These are phyloP conservation scores for Pseudococcus viburni DNA, from an alignment of 2,888 invertebrate genomes.

Conservation along the genomic window DNA sequence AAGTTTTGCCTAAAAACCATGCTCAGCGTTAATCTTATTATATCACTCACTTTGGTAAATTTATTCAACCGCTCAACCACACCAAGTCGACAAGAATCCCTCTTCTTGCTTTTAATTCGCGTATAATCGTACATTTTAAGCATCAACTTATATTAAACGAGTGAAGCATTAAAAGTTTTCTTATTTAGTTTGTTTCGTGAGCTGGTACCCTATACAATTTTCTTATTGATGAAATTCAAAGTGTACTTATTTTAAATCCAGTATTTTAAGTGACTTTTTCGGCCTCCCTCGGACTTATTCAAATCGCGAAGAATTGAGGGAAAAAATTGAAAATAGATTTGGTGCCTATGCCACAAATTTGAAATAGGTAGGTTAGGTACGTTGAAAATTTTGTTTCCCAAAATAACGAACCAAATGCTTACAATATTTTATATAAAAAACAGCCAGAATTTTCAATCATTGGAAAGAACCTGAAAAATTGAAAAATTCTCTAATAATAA, in stretches of 20 bases:
- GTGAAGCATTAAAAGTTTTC: not conserved
- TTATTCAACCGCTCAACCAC: conserved; percentile 42
- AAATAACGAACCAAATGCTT: too few relatives aligned
- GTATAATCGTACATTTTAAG: conserved; percentile 44
- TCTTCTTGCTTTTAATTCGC: conserved; percentile 47
- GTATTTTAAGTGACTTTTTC: too few relatives aligned
- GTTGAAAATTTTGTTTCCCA: too few relatives aligned
- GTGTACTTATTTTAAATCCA: not conserved
- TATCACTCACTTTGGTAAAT: conserved; percentile 52
- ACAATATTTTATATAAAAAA: too few relatives aligned
- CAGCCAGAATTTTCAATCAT: too few relatives aligned
- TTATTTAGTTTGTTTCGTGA: conserved; percentile 21
- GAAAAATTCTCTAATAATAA: too few relatives aligned
- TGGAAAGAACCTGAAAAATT: too few relatives aligned
- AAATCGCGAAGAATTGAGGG: too few relatives aligned
- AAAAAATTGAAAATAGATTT: too few relatives aligned
- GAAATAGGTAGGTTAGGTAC: too few relatives aligned
- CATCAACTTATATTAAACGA: conserved; percentile 20
- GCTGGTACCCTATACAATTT: not conserved
- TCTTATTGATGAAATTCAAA: conserved; percentile 16
- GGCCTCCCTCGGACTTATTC: too few relatives aligned
- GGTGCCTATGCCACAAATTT: too few relatives aligned
- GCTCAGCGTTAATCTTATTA: conserved; percentile 53
- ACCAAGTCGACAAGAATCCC: conserved; percentile 35
- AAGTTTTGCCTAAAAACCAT: conserved; percentile 47